phyloP scores from a whole-genome alignment of 2,797 vertebrate genomes.

The Peromyscus eremicus region DNA sequence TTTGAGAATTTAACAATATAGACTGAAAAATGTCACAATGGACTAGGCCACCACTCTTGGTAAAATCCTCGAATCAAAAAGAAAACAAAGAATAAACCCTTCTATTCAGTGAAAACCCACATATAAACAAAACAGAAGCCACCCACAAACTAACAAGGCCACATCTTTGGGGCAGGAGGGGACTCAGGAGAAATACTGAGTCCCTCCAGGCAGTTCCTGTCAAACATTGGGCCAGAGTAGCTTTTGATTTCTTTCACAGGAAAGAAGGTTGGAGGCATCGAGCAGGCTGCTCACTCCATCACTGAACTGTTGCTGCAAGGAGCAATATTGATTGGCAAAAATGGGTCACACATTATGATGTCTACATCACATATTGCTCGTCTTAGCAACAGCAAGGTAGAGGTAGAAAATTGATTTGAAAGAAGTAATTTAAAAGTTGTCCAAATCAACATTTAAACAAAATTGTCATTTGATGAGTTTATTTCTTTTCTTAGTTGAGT shows the following conservation, averaged over 20 bases:
- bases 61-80: constrained; percentile 53
- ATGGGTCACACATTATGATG: neutral
- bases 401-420: constrained; percentile 58
- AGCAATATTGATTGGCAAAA: neutral
- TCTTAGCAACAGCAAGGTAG: neutral
- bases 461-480: constrained; percentile 55
- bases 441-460: constrained; percentile 24
- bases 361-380: neutral
- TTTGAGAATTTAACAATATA: constrained; percentile 62
- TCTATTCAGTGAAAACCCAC: neutral
- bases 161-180: neutral
- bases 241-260: neutral
- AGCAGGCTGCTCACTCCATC: neutral
- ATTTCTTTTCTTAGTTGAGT: constrained; percentile 53
- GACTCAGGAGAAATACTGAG: neutral
- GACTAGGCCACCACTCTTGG: neutral
- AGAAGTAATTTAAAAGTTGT: constrained; percentile 4
- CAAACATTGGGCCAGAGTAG: neutral
- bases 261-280: neutral
- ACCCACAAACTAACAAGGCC: constrained; percentile 53
- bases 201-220: neutral
- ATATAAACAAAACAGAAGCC: constrained; percentile 58
- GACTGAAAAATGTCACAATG: constrained; percentile 60
- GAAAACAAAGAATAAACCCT: constrained; percentile 52
- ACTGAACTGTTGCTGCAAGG: neutral